Evolutionary conservation across 2,888 invertebrate species (phyloP).

Genomic region (Dioctria rufipes): DNA sequence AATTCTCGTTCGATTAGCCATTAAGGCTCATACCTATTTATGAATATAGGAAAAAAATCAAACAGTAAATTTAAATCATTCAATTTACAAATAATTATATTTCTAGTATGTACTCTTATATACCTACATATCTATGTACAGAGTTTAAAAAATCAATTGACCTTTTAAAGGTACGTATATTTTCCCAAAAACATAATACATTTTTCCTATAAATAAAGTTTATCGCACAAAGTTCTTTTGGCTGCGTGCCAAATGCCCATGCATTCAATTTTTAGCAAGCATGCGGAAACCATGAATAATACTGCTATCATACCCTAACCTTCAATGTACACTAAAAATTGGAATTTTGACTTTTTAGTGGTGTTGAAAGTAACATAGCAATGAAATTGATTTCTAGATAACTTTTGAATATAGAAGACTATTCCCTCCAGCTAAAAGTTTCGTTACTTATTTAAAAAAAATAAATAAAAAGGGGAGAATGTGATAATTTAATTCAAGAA

Average conservation of each 20-base stretch:
- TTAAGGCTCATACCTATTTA: too few species aligned
- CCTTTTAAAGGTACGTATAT: constrained; percentile 36
- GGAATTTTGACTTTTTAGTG: constrained; percentile 32
- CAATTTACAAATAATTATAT: too few species aligned
- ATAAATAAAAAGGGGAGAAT: too few species aligned
- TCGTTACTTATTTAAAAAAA: too few species aligned
- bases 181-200: constrained; percentile 44
- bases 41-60: too few species aligned
- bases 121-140: background rate
- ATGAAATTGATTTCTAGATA: background rate
- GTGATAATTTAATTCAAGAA: too few species aligned
- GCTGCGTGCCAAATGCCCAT: constrained; percentile 34
- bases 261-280: constrained; percentile 38
- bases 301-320: constrained; percentile 28
- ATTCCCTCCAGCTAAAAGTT: too few species aligned
- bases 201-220: constrained; percentile 50
- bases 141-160: constrained; percentile 6
- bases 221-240: constrained; percentile 36
- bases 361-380: constrained; percentile 17
- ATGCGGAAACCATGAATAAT: constrained; percentile 39
- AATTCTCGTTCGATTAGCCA: too few species aligned
- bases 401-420: background rate
- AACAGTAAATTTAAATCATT: too few species aligned
- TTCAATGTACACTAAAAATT: constrained; percentile 43
- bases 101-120: too few species aligned